Evolutionary conservation across 1,140 invertebrate genomes (phyloP).

Genomic region (Copidosoma floridanum): DNA sequence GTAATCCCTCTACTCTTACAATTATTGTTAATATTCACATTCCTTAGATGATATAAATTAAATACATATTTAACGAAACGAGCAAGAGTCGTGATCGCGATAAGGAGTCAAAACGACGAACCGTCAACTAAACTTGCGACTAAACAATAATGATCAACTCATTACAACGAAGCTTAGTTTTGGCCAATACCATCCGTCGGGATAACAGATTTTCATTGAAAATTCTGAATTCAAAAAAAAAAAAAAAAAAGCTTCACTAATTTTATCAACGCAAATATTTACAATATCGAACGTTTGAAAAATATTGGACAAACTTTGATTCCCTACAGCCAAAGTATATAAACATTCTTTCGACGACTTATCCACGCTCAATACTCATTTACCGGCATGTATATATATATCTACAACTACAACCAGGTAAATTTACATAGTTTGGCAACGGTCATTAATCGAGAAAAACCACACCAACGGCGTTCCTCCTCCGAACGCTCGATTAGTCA

Average conservation of each 20-base stretch:
- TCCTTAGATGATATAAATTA: constrained; percentile 6
- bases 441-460: background rate
- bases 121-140: constrained; percentile 12
- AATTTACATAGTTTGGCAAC: constrained; percentile 31
- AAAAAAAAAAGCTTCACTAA: too few species aligned
- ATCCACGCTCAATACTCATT: constrained; percentile 21
- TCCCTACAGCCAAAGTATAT: too few species aligned
- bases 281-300: too few species aligned
- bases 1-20: constrained; percentile 2
- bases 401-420: constrained; percentile 3
- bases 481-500: constrained; percentile 1
- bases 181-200: background rate
- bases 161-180: constrained; percentile 19
- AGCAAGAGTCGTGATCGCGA: constrained; percentile 11
- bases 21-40: constrained; percentile 8
- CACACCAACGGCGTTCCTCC: too few species aligned
- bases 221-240: background rate
- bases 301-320: too few species aligned
- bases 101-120: constrained; percentile 8
- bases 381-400: constrained; percentile 15
- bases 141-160: constrained; percentile 10
- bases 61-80: constrained; percentile 9
- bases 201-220: too few species aligned
- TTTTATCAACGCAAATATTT: too few species aligned
- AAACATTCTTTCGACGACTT: background rate